Base-by-base conservation (phyloP, 2,888 invertebrate species). In the Torymus texanus region DNA sequence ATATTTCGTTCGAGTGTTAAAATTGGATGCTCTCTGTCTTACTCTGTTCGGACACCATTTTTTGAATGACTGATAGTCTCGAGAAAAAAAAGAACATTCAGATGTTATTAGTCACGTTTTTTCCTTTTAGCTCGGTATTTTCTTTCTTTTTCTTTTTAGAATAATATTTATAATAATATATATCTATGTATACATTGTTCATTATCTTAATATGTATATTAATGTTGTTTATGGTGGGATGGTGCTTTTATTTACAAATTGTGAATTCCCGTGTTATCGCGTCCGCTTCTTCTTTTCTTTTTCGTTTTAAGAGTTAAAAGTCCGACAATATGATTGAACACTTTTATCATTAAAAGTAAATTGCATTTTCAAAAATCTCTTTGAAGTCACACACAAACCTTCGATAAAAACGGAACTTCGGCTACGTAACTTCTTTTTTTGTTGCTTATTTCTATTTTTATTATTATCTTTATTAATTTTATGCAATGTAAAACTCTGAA, bases 221-320 rank as follows among this genome's bases (percentile, higher is more conserved):
- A 87, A 87, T 86, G 85, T 84, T 85, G 84, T 85, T 86, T 84
- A 87, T 88, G 88, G 88, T 87, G 88, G 71, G 84, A 88, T 87
- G 87, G 88, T 89, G 88, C 87, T 87, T 86, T 86, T 90, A 89
- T 90, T 83, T 89, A 90, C 90, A 90, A 84, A 86, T 87, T 85
- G 88, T 87, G 86, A 87, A 86, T 86, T 87, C 86, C 87, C 85
- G 85, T 79, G 85, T 85, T 85, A 86, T 88, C 88, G 86, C 82
- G 63, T 65, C 68, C 50, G 74, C 62, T 72, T 70, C 73, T 65
- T 77, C 55, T 71, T 68, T 72, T 58, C 21, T 65, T 67, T 79
- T 66, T 62, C 59, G 50, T 50, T 29, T 56, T 21, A 41, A 41
- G 41, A 41, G 24, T n/a, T 53, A 13, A 63, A 12, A 53, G 66